Evolutionary conservation across 1,140 invertebrate genomes (phyloP).

Genomic region (Magallana angulata): DNA sequence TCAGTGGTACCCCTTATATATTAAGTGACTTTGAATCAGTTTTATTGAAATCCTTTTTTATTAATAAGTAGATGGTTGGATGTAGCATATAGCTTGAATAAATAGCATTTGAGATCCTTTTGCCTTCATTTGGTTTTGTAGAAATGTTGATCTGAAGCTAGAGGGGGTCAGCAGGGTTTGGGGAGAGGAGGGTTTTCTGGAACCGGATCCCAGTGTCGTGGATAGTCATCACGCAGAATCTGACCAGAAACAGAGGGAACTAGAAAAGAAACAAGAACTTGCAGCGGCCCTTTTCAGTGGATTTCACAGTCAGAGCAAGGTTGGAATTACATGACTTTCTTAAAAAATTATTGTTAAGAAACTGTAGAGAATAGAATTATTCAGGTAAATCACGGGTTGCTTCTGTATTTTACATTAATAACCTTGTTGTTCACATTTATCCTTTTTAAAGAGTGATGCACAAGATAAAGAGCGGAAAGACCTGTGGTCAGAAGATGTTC

Average conservation of each 20-base stretch:
- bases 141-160: conserved; percentile 43
- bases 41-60: no score
- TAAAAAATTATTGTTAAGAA: no score
- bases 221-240: background rate
- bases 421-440: no score
- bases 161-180: conserved; percentile 42
- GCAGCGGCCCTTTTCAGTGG: conserved; percentile 52
- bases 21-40: no score
- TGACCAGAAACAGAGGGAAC: conserved; percentile 15
- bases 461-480: background rate
- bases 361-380: no score
- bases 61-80: no score
- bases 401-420: no score
- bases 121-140: background rate
- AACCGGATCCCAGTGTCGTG: background rate
- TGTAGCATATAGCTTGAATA: no score
- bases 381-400: no score
- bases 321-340: background rate
- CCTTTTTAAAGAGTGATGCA: background rate
- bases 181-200: conserved; percentile 48
- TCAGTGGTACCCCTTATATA: no score
- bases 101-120: no score
- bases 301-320: background rate
- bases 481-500: background rate
- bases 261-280: conserved; percentile 44